Evolutionary conservation across 37 sponge, comb jelly and placozoan genomes (phyloP).

Genomic region (Cladorhizidae sp.): DNA sequence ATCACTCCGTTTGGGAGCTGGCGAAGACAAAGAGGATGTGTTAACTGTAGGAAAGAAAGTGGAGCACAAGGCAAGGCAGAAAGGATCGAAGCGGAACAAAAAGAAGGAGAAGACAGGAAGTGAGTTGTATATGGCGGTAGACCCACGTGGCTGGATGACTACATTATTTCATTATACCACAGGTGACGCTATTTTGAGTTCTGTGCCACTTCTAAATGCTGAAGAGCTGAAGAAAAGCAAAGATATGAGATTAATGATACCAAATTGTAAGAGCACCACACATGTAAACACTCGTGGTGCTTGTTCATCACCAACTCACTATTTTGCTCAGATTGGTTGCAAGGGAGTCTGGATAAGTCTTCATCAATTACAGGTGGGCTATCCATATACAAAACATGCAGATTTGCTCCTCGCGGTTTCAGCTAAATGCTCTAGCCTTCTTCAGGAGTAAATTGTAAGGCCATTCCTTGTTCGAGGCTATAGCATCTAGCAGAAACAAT

Average conservation of each 20-base stretch:
- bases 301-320: background rate
- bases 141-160: no score
- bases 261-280: background rate
- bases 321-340: slow-evolving; percentile 1
- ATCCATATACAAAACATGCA: background rate
- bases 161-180: no score
- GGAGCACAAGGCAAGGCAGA: background rate
- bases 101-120: background rate
- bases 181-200: background rate
- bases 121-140: background rate
- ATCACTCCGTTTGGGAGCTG: no score
- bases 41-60: background rate
- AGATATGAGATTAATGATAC: background rate
- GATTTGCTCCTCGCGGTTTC: no score
- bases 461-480: no score
- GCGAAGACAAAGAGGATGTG: no score
- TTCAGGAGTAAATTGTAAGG: no score
- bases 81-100: background rate
- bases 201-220: slow-evolving; percentile 14
- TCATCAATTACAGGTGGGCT: background rate
- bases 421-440: no score
- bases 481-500: no score
- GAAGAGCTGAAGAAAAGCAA: slow-evolving; percentile 5
- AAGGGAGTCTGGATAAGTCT: slow-evolving; percentile 1
- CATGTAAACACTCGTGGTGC: background rate